These are phyloP conservation scores for Phortica okadai DNA, from an alignment of 2,888 invertebrate genomes.

Conservation along the genomic window DNA sequence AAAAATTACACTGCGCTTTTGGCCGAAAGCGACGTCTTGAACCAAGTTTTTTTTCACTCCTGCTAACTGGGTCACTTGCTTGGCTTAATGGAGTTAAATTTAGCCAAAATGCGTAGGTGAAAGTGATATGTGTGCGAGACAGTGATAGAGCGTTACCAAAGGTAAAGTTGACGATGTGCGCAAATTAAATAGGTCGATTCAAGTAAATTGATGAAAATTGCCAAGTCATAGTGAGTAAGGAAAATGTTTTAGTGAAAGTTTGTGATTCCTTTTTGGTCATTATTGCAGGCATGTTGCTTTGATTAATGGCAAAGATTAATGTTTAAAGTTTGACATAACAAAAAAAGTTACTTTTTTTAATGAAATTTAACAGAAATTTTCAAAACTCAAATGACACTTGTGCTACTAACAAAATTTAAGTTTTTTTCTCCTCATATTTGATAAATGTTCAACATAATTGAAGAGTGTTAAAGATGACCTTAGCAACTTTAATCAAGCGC, in stretches of 20 bases:
- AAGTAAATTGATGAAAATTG: conserved; percentile 35
- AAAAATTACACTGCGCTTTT: conserved; percentile 9
- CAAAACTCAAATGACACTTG: too few relatives aligned
- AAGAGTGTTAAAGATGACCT: too few relatives aligned
- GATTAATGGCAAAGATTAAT: background rate
- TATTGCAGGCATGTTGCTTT: background rate
- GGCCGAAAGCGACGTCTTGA: conserved; percentile 11
- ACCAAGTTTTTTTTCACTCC: conserved; percentile 2
- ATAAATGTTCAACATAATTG: too few relatives aligned
- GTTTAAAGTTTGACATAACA: background rate
- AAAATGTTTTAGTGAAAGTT: conserved; percentile 21
- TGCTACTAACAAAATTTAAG: too few relatives aligned
- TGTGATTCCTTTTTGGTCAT: conserved; percentile 20
- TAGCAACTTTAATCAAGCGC: background rate
- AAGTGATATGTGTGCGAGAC: background rate
- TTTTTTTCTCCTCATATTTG: too few relatives aligned
- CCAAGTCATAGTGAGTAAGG: conserved; percentile 26
- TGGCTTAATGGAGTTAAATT: conserved; percentile 39
- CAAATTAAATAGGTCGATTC: conserved; percentile 22
- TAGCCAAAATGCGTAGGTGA: conserved; percentile 21
- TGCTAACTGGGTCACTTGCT: conserved; percentile 38
- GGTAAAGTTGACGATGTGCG: conserved; percentile 3
- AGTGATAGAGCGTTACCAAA: conserved; percentile 4
- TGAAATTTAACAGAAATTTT: too few relatives aligned
- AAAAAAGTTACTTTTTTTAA: too few relatives aligned